These are phyloP conservation scores for Callaeas wilsoni DNA, from an alignment of 2,113 vertebrate species.

Conservation along the genomic window DNA sequence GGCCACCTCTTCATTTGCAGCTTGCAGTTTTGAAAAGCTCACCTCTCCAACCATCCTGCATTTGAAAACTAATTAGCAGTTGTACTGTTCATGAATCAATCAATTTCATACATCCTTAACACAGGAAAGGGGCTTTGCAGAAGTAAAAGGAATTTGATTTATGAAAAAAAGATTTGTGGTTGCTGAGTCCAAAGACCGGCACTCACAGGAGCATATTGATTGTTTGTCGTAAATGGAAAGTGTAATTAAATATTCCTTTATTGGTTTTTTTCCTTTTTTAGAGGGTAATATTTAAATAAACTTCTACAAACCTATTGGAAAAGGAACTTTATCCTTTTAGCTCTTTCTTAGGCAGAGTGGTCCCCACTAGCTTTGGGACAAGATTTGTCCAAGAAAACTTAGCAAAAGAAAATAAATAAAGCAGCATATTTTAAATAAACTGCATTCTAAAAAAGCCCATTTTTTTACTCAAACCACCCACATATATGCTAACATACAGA, in stretches of 20 bases:
- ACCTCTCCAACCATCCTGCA: neutral
- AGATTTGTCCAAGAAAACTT: slow-evolving; percentile 4
- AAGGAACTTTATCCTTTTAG: neutral
- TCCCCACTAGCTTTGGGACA: neutral
- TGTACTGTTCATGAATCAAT: neutral
- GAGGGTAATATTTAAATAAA: neutral
- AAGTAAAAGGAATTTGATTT: neutral
- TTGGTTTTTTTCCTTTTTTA: neutral
- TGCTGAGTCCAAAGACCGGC: fast-evolving
- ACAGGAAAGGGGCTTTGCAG: neutral
- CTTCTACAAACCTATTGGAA: neutral
- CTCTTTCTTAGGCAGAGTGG: neutral
- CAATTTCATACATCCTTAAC: neutral
- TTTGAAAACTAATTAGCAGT: neutral
- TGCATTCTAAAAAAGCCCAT: slow-evolving; percentile 4
- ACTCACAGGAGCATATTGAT: fast-evolving
- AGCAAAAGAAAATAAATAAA: slow-evolving; percentile 4
- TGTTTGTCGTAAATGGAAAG: neutral
- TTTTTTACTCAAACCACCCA: neutral
- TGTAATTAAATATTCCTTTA: neutral
- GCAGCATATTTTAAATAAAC: slow-evolving; percentile 23
- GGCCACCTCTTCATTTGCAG: neutral
- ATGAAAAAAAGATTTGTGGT: neutral
- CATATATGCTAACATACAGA: slow-evolving; percentile 70
- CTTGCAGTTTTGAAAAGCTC: neutral